Percentiles rank a stretch among this genome's conserved stretches.
These are phyloP conservation scores for Nomada hirtipes DNA, from an alignment of 2,888 invertebrate genomes.

Conservation along the genomic window DNA sequence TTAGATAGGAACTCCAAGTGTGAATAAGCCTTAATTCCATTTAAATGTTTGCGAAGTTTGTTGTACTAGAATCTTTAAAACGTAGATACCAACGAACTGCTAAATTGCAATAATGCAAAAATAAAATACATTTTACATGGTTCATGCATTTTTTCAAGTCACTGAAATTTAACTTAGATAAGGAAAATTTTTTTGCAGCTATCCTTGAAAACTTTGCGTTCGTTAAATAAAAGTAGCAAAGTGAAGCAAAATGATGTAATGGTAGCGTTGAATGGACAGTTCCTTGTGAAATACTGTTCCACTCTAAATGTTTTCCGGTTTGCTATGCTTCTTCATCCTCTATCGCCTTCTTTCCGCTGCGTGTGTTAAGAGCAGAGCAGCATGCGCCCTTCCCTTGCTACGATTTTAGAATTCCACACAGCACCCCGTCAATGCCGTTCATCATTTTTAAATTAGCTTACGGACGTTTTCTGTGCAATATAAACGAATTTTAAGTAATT, in stretches of 20 bases:
- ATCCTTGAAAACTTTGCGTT: too few relatives aligned
- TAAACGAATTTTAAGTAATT: not conserved
- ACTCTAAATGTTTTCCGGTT: constrained; percentile 8
- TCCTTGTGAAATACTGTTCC: constrained; percentile 16
- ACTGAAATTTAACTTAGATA: too few relatives aligned
- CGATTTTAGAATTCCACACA: constrained; percentile 36
- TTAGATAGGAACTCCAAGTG: constrained; percentile 34
- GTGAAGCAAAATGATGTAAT: too few relatives aligned
- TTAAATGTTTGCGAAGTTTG: not conserved
- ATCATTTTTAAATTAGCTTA: not conserved
- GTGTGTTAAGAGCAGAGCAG: constrained; percentile 24
- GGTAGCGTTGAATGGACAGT: not conserved
- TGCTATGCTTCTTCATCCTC: constrained; percentile 47
- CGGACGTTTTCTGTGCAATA: not conserved
- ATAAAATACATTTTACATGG: not conserved
- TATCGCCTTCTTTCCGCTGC: constrained; percentile 46
- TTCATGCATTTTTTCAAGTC: not conserved
- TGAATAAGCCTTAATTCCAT: constrained; percentile 40
- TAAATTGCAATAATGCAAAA: not conserved
- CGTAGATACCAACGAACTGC: not conserved
- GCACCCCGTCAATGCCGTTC: not conserved
- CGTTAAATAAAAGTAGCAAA: too few relatives aligned
- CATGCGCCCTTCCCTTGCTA: constrained; percentile 42
- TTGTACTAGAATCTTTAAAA: not conserved
- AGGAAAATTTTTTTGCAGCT: too few relatives aligned